Conservation (phyloP, 2,113 vertebrate genomes). For the Psephotus haematonotus region DNA sequence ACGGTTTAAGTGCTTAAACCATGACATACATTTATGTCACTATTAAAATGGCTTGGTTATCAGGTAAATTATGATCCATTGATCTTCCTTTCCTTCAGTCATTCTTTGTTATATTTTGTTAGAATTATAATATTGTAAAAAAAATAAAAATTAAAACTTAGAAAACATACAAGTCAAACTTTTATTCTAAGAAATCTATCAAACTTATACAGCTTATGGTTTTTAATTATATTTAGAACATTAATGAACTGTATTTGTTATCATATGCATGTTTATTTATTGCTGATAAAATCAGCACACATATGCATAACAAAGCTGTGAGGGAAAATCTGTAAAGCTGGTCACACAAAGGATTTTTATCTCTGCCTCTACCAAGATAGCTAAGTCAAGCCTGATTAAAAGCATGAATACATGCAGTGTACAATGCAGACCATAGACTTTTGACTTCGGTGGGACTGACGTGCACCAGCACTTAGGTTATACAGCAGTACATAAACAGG, state of each 20-base stretch:
- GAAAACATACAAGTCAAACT: background rate
- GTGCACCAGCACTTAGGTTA: background rate
- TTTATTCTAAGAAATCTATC: background rate
- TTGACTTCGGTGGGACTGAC: background rate
- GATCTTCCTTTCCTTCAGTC: background rate
- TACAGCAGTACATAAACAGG: background rate
- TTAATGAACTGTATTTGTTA: background rate
- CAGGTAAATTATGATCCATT: background rate
- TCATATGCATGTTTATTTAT: background rate
- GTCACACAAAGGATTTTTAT: background rate
- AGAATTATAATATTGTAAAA: background rate
- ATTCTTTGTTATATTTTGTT: background rate
- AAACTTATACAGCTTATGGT: background rate
- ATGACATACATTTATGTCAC: background rate
- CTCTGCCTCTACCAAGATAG: background rate
- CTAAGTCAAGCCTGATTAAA: background rate
- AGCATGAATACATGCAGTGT: background rate
- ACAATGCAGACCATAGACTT: background rate
- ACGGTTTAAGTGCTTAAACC: too few species aligned
- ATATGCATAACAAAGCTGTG: background rate
- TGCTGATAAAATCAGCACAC: background rate
- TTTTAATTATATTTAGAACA: background rate
- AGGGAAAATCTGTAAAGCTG: background rate
- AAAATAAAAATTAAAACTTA: background rate
- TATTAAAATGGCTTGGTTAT: background rate